Evolutionary conservation across 2,797 vertebrate genomes (phyloP), one percentile per base, ranked within the genome.

Genomic region (Iguana delicatissima): DNA sequence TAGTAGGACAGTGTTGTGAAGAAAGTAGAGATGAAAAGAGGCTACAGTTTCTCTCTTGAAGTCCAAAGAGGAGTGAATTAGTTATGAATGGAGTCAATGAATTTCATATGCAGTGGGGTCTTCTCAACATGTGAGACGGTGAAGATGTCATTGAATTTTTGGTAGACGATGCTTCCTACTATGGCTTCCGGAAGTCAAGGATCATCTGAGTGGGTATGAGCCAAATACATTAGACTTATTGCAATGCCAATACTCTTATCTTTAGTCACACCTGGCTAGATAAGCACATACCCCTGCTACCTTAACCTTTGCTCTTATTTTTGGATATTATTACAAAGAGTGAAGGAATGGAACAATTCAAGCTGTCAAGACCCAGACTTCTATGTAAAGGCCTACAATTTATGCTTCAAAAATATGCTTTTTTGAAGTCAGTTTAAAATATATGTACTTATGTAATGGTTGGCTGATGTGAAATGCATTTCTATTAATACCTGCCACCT

Each of bases 401-500:
- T 81, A 6, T 67, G 64, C 22, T 82, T 85, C 50, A 90, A 87
- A 62, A 90, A 67, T 85, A 67, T 85, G 69, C 29, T 29, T 90
- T 38, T 85, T 86, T 77, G 13, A 57, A 86, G 26, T 67, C 82
- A 90, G 0, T 46, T 76, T 81, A 88, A 50, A 67, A 69, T 81
- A 76, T 90, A 88, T n/a, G 7, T 82, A 59, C 62, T 77, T 85
- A 88, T 26, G 26, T 85, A 74, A 85, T 46, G 35, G 69, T 74
- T 59, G 76, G 83, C 24, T 35, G 83, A 16, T 90, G n/a, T 76
- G 46, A 90, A 81, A 80, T 74, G 18, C 73, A 52, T 84, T 88
- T 64, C 81, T 88, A 76, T 84, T 88, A 57, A 85, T 83, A 82
- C 6, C 46, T 85, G 57, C 57, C 67, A 89, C 38, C 67, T 89